Conservation (phyloP, 2,113 vertebrate species). For the Sorex araneus region DNA sequence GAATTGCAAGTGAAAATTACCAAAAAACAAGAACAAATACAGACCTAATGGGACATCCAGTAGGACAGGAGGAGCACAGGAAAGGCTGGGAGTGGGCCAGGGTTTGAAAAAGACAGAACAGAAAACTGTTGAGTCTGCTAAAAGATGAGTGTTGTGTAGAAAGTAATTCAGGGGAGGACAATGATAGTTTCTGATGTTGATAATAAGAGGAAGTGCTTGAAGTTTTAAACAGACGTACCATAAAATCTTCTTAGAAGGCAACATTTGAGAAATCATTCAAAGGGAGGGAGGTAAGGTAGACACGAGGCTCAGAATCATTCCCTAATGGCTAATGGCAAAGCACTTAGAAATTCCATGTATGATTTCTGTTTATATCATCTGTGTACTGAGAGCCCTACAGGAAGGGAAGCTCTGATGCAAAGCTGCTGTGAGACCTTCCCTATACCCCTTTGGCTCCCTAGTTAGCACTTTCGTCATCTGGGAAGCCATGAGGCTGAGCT, state of each 20-base stretch:
- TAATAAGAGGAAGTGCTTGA: background rate
- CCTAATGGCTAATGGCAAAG: no score
- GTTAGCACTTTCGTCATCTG: background rate
- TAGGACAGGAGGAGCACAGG: no score
- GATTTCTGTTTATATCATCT: background rate
- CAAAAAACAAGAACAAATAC: background rate
- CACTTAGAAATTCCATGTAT: accelerated
- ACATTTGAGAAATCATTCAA: background rate
- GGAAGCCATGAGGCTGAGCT: background rate
- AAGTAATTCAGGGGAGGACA: background rate
- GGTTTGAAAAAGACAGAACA: background rate
- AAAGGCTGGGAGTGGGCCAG: no score
- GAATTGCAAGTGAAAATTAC: background rate
- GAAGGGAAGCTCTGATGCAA: background rate
- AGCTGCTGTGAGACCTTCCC: no score
- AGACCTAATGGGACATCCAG: no score
- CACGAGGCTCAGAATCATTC: background rate
- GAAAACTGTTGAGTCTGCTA: background rate
- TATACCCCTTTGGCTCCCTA: background rate
- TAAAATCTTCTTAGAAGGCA: background rate
- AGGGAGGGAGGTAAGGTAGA: background rate
- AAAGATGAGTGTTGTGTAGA: background rate
- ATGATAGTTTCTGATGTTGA: background rate
- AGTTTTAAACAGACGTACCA: background rate
- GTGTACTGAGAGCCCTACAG: accelerated